These are phyloP conservation scores for Adelges cooleyi DNA, from an alignment of 1,140 invertebrate species.

Conservation along the genomic window DNA sequence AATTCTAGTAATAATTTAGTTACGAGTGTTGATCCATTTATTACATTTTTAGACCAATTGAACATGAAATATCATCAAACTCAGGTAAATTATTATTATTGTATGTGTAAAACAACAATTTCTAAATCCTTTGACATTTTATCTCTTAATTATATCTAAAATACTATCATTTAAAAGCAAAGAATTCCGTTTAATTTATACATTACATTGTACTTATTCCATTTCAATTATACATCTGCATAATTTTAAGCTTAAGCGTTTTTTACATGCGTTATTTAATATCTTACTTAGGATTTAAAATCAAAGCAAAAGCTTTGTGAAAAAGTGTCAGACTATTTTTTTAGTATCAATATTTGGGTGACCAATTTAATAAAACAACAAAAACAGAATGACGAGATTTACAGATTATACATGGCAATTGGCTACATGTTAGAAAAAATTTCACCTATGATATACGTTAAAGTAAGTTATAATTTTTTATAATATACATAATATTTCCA, in stretches of 20 bases:
- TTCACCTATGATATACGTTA: conserved; percentile 12
- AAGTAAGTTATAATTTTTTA: neutral
- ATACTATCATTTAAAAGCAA: too few relatives aligned
- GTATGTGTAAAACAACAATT: too few relatives aligned
- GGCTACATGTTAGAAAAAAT: conserved; percentile 19
- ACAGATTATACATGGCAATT: conserved; percentile 17
- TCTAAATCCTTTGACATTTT: too few relatives aligned
- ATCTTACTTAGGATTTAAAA: conserved; percentile 5
- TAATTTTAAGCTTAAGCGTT: too few relatives aligned
- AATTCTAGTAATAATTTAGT: conserved; percentile 12
- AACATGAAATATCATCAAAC: neutral
- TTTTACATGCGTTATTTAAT: too few relatives aligned
- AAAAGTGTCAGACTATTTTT: conserved; percentile 20
- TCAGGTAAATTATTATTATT: neutral
- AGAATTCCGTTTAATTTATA: too few relatives aligned
- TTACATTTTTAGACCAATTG: conserved; percentile 12
- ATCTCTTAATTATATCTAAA: too few relatives aligned
- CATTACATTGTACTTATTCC: too few relatives aligned
- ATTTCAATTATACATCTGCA: too few relatives aligned
- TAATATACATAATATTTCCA: too few relatives aligned
- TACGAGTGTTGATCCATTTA: conserved; percentile 20
- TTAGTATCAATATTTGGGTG: conserved; percentile 17
- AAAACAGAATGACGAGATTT: conserved; percentile 17
- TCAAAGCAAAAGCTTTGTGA: conserved; percentile 6
- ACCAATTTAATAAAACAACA: conserved; percentile 22